Conservation (phyloP, 2,797 vertebrate genomes). For the Vireo griseus region DNA sequence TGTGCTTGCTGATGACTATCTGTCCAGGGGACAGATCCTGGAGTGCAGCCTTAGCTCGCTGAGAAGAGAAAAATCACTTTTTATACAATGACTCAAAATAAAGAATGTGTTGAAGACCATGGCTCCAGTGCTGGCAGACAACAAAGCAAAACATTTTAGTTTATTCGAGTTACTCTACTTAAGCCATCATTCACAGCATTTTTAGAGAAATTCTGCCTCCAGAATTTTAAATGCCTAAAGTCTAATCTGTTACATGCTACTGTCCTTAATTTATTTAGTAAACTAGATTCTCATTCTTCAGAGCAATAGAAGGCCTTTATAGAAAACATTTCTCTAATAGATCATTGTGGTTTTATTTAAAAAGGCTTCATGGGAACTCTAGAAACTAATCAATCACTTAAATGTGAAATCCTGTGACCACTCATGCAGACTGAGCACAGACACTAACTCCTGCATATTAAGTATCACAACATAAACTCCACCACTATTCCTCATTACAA, state of each 20-base stretch:
- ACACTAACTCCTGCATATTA: neutral
- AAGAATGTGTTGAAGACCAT: neutral
- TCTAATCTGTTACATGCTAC: neutral
- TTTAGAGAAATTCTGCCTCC: neutral
- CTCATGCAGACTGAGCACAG: neutral
- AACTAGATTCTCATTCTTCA: neutral
- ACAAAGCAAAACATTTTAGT: neutral
- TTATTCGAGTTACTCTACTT: neutral
- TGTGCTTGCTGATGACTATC: slow-evolving; percentile 93
- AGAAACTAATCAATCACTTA: neutral
- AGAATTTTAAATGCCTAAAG: neutral
- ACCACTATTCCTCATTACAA: neutral
- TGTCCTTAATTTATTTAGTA: neutral
- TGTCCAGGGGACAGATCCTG: slow-evolving; percentile 85
- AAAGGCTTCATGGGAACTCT: neutral
- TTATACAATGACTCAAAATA: neutral
- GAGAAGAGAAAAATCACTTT: neutral
- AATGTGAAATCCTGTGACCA: neutral
- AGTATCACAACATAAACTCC: neutral
- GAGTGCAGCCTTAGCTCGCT: slow-evolving; percentile 85
- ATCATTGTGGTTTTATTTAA: neutral
- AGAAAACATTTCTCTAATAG: neutral
- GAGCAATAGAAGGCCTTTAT: neutral
- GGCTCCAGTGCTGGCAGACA: neutral
- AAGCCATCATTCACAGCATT: neutral